These are phyloP conservation scores for Phlogophora meticulosa DNA, from an alignment of 2,888 invertebrate species.

Conservation along the genomic window DNA sequence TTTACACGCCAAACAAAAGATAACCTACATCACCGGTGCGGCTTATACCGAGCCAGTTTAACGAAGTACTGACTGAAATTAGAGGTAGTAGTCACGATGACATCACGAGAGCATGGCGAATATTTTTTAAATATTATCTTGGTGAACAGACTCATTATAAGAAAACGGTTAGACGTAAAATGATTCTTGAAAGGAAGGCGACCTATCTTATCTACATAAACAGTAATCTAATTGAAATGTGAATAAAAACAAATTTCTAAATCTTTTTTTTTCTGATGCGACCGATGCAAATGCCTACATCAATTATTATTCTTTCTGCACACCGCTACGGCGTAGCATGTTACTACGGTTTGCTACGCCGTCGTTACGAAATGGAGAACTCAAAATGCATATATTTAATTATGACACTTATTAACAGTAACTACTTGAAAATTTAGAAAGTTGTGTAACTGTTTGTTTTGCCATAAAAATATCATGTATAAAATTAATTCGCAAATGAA, in stretches of 20 bases:
- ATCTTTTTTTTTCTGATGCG: no score
- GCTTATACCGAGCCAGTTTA: conserved; percentile 40
- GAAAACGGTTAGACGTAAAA: no score
- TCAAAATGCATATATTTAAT: conserved; percentile 26
- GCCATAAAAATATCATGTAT: no score
- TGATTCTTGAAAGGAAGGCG: no score
- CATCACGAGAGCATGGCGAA: neutral
- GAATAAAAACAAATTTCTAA: no score
- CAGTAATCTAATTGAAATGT: no score
- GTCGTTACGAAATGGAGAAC: conserved; percentile 40
- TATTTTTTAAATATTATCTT: no score
- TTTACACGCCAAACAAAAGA: conserved; percentile 59
- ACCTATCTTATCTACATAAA: no score
- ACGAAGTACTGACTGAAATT: conserved; percentile 37
- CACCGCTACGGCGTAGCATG: conserved; percentile 45
- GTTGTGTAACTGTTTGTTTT: no score
- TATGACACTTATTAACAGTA: no score
- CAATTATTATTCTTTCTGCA: neutral
- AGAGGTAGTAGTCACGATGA: conserved; percentile 4
- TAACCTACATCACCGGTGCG: conserved; percentile 49
- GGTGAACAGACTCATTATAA: no score
- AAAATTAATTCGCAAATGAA: conserved; percentile 50
- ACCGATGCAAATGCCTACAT: neutral
- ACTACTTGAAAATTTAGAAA: no score
- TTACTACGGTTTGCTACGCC: conserved; percentile 31